Evolutionary conservation across 2,113 vertebrate species (phyloP).

Genomic region (Alethe castanea): DNA sequence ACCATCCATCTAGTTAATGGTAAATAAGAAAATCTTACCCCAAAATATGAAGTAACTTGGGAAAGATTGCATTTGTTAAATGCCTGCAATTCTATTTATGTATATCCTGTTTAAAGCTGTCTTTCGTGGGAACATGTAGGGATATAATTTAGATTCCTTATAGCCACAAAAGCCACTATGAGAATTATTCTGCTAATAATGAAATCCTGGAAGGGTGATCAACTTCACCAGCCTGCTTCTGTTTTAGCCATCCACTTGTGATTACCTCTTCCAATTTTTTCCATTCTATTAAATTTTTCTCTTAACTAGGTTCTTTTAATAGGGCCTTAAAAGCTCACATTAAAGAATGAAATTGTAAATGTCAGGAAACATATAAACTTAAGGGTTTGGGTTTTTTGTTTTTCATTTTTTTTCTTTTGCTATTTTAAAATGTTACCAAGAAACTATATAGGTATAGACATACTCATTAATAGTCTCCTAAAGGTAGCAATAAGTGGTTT

Average conservation of each 20-base stretch:
- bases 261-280: not conserved
- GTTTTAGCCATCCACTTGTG: not conserved
- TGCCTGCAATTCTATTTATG: not conserved
- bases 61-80: not conserved
- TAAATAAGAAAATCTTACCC: not conserved
- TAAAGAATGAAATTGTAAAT: not conserved
- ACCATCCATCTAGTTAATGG: not conserved
- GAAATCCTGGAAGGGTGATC: not conserved
- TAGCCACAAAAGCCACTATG: not conserved
- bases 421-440: not conserved
- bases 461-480: not conserved
- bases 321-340: not conserved
- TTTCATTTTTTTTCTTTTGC: not conserved
- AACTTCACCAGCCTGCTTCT: not conserved
- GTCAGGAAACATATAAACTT: not conserved
- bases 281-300: not conserved
- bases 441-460: not conserved
- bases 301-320: not conserved
- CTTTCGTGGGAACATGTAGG: not conserved
- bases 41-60: not conserved
- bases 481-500: not conserved
- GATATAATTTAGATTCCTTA: not conserved
- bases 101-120: not conserved
- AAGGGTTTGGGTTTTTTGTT: not conserved
- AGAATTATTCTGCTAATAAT: not conserved